phyloP scores from a whole-genome alignment of 2,113 vertebrate genomes.

The Myrmecobius fasciatus region DNA sequence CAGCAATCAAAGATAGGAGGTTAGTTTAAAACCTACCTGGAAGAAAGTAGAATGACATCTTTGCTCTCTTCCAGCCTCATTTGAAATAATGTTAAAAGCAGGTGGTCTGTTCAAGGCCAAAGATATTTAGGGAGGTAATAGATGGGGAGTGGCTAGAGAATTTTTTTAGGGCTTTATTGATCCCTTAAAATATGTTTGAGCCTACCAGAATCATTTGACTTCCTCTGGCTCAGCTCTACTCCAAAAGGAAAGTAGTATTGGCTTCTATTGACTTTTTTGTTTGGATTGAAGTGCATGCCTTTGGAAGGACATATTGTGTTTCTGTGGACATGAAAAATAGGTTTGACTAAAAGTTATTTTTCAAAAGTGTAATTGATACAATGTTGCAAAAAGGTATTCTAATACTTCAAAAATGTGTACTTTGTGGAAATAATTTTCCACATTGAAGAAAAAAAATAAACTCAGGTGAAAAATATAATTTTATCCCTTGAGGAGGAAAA shows the following conservation, averaged over 20 bases:
- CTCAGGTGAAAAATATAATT: not conserved
- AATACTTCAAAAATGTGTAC: not conserved
- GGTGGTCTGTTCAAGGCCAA: not conserved
- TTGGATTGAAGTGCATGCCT: not conserved
- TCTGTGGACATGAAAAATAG: not conserved
- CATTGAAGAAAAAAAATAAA: not conserved
- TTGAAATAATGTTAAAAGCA: constrained; percentile 41
- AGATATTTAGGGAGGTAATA: constrained; percentile 8
- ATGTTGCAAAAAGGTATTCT: constrained; percentile 33
- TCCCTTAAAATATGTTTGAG: not conserved
- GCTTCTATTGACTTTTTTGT: not conserved
- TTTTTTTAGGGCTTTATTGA: not conserved
- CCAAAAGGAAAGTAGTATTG: not conserved
- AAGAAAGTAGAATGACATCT: not conserved
- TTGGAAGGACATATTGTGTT: not conserved
- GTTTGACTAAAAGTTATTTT: not conserved
- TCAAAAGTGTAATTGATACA: not conserved
- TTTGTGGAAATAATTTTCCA: not conserved
- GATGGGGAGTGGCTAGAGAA: not conserved
- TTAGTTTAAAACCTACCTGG: not conserved
- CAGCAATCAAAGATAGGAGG: not conserved
- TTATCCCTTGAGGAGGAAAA: not conserved
- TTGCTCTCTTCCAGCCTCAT: not conserved
- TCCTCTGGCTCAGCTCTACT: not conserved
- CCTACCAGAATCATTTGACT: not conserved